These are phyloP conservation scores for Pristiophorus japonicus DNA, from an alignment of 2,113 vertebrate genomes.

Conservation along the genomic window DNA sequence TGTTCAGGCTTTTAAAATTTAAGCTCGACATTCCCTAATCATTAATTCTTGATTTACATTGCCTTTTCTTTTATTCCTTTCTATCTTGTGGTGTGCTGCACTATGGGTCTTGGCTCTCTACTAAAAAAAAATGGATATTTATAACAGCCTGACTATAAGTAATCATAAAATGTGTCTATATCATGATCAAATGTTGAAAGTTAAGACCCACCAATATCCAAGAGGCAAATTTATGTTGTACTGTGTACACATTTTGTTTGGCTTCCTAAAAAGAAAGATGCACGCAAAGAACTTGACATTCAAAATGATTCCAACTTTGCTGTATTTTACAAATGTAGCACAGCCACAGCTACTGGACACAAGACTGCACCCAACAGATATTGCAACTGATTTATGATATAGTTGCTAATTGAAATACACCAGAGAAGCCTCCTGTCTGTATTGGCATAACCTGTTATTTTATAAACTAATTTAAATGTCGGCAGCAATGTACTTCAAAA, in stretches of 20 bases:
- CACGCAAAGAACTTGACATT: neutral
- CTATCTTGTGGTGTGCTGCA: neutral
- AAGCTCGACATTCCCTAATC: neutral
- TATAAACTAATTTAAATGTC: slow-evolving; percentile 54
- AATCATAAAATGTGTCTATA: neutral
- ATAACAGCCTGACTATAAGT: neutral
- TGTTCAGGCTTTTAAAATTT: neutral
- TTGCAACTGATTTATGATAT: slow-evolving; percentile 37
- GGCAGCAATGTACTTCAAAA: slow-evolving; percentile 49
- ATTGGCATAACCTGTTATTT: slow-evolving; percentile 48
- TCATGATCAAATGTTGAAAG: neutral
- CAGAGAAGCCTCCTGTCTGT: slow-evolving; percentile 52
- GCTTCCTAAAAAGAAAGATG: neutral
- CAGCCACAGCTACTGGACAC: neutral
- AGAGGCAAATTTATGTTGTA: neutral
- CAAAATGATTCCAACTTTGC: neutral
- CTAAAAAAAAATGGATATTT: neutral
- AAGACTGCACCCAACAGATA: slow-evolving; percentile 10
- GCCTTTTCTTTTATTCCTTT: neutral
- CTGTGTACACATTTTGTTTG: neutral
- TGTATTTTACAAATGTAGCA: neutral
- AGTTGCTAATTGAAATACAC: slow-evolving; percentile 58
- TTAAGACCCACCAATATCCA: neutral
- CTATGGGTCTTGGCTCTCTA: neutral
- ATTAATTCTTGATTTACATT: neutral